Percentiles rank a stretch among this genome's conserved stretches.
Conservation (phyloP, 2,888 invertebrate species). For the Agonopterix subpropinquella region DNA sequence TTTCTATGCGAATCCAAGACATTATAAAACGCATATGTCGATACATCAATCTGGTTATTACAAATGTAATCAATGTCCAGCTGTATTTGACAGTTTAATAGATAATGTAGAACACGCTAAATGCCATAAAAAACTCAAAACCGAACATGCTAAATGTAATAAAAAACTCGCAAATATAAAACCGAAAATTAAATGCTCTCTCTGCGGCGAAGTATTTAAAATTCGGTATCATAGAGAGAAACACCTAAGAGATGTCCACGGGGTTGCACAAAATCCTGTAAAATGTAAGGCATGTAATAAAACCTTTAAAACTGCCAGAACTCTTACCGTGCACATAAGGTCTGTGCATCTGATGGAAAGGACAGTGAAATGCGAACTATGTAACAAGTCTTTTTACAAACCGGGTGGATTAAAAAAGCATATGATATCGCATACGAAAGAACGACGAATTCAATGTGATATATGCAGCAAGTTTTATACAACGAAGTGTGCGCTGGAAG, state of each 20-base stretch:
- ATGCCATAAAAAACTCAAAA: conserved; percentile 24
- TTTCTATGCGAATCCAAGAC: conserved; percentile 11
- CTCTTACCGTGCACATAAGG: conserved; percentile 25
- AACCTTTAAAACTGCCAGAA: conserved; percentile 19
- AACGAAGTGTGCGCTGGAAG: conserved; percentile 22
- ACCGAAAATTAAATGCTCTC: conserved; percentile 20
- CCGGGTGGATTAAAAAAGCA: conserved; percentile 43
- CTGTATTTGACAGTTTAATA: conserved; percentile 45
- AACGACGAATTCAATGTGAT: conserved; percentile 38
- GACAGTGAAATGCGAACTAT: conserved; percentile 15
- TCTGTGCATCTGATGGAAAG: conserved; percentile 34
- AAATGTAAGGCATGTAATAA: conserved; percentile 33
- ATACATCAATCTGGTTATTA: conserved; percentile 19
- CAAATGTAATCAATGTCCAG: conserved; percentile 29
- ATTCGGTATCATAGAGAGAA: conserved; percentile 23
- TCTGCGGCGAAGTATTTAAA: conserved; percentile 28
- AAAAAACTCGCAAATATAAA: no score
- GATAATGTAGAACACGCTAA: conserved; percentile 44
- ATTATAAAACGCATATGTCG: conserved; percentile 7
- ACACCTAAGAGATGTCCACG: conserved; percentile 27
- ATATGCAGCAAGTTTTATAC: conserved; percentile 41
- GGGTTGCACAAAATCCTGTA: conserved; percentile 14
- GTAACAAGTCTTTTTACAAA: conserved; percentile 20
- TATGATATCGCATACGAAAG: conserved; percentile 46
- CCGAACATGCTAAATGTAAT: conserved; percentile 16